phyloP scores from a whole-genome alignment of 2,888 invertebrate genomes.

The Epistrophe eligans region DNA sequence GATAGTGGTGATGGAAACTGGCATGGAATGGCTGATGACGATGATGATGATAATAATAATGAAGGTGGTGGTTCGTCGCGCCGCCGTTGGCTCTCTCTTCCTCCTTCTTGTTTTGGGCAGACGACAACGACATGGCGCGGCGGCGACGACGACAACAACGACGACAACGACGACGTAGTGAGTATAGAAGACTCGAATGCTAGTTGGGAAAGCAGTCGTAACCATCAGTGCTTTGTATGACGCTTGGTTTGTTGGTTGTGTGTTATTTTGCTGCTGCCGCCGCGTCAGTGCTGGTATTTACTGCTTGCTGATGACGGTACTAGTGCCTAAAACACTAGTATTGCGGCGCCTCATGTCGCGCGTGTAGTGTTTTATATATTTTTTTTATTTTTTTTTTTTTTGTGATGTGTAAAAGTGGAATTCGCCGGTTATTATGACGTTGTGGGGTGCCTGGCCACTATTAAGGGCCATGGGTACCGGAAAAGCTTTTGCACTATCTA shows the following conservation, averaged over 20 bases:
- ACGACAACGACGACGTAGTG: not conserved
- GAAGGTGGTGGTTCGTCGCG: conserved; percentile 53
- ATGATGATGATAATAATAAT: conserved; percentile 53
- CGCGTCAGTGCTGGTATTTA: conserved; percentile 76
- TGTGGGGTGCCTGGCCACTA: conserved; percentile 62
- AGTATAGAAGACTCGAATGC: conserved; percentile 47
- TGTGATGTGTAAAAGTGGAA: conserved; percentile 70
- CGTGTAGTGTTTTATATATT: conserved; percentile 60
- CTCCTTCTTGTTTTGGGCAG: conserved; percentile 27
- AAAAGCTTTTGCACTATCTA: conserved; percentile 42
- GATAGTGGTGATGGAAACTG: conserved; percentile 35
- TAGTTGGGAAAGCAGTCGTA: conserved; percentile 58
- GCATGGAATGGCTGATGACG: conserved; percentile 33
- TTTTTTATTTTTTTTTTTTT: conserved; percentile 22
- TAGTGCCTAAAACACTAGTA: conserved; percentile 62
- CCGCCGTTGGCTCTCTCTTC: conserved; percentile 42
- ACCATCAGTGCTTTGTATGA: conserved; percentile 73
- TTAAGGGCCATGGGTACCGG: conserved; percentile 60
- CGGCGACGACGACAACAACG: conserved; percentile 13
- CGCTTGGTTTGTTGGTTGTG: conserved; percentile 76
- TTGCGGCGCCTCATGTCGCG: conserved; percentile 71
- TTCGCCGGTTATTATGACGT: conserved; percentile 67
- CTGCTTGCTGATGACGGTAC: conserved; percentile 69
- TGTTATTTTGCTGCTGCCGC: conserved; percentile 63
- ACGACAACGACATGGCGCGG: conserved; percentile 2